Evolutionary conservation across 1,140 invertebrate species (phyloP), one percentile per base, ranked within the genome.

Genomic region (Rhizoglyphus robini): DNA sequence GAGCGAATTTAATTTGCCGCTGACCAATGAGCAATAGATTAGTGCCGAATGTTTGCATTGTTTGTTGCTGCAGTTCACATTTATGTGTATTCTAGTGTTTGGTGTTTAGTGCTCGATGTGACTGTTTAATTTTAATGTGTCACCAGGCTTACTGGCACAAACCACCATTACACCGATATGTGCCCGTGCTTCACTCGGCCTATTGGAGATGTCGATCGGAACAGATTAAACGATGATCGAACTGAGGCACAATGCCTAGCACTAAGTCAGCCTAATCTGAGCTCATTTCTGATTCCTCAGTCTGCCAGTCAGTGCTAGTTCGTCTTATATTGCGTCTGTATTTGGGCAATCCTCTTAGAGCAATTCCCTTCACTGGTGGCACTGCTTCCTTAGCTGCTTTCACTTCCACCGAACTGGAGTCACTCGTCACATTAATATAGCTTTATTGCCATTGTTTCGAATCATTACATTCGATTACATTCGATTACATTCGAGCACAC

Each of bases 361-460:
- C 36, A 11, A 41, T 41, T 41, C 36, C 18, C 36, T 41, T 41
- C 36, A 11, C 8, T 41, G 8, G 36, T 8, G 8, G 36, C 36
- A 41, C 18, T 18, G 8, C 51, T 8, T 8, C 41, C 41, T 46
- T 46, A 15, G n/a, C n/a, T n/a, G n/a, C n/a, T n/a, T n/a, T n/a
- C n/a, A n/a, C n/a, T n/a, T n/a, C n/a, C n/a, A n/a, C n/a, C n/a
- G n/a, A n/a, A n/a, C n/a, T n/a, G n/a, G n/a, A n/a, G n/a, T n/a
- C 31, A 8, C 51, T 54, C 51, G 23, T 54, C 51, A 54, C 51
- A 54, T 54, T 54, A 54, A 54, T 54, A 54, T 54, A 8, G 51
- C 20, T 54, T 54, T 54, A 54, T 54, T 20, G 51, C 23, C 51
- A 54, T 54, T 54, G 51, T 54, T 54, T 54, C 51, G 51, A 54